A percentile compares a stretch with the other conserved stretches of the same genome.
Evolutionary conservation across 1,140 invertebrate species (phyloP).

Genomic region (Drosophila punjabiensis): DNA sequence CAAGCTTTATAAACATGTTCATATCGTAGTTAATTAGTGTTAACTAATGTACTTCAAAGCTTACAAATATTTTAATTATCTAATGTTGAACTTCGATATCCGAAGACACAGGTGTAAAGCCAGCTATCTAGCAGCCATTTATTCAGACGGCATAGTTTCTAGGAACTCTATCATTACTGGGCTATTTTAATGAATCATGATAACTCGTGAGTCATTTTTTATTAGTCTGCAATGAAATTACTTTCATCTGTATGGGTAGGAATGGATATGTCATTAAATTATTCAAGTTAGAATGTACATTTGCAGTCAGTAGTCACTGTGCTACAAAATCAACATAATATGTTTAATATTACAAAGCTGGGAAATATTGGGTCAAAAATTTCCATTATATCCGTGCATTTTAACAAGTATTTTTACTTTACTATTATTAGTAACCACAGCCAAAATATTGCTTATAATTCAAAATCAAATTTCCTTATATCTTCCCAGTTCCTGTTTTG

Average conservation of each 20-base stretch:
- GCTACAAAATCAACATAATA: background rate
- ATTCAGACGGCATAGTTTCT: constrained; percentile 21
- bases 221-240: constrained; percentile 8
- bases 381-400: background rate
- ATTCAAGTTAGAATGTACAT: background rate
- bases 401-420: background rate
- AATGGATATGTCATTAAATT: constrained; percentile 8
- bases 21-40: too few relatives aligned
- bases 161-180: constrained; percentile 20
- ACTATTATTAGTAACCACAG: background rate
- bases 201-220: constrained; percentile 23
- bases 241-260: constrained; percentile 20
- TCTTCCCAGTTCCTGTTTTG: background rate
- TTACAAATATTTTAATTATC: background rate
- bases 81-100: constrained; percentile 32
- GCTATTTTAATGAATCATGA: constrained; percentile 31
- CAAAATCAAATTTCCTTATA: background rate
- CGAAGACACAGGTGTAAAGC: too few relatives aligned
- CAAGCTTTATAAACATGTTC: too few relatives aligned
- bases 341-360: background rate
- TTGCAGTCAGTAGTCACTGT: background rate
- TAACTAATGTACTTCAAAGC: background rate
- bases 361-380: too few relatives aligned
- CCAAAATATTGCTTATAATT: background rate
- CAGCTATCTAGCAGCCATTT: constrained; percentile 11